Evolutionary conservation across 35 echinoderm and acorn worm species (phyloP).

Genomic region (Heliocidaris tuberculata): DNA sequence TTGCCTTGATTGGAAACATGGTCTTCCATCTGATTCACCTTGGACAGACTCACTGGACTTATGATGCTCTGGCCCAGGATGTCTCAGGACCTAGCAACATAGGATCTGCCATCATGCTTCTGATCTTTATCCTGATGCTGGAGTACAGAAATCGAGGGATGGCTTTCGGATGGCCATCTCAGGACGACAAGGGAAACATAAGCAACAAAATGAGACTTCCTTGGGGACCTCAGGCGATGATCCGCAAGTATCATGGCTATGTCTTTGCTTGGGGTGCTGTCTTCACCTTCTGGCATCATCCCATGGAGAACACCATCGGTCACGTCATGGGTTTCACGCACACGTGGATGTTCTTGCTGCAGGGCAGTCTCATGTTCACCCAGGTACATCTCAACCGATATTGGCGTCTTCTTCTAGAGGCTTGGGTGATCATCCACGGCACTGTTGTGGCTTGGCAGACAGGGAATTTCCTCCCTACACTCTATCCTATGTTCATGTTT

Average conservation of each 20-base stretch:
- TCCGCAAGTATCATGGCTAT: slow-evolving; percentile 91
- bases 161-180: slow-evolving; percentile 85
- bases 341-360: slow-evolving; percentile 87
- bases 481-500: slow-evolving; percentile 91
- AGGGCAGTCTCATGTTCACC: slow-evolving; percentile 93
- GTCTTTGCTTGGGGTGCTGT: slow-evolving; percentile 90
- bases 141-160: slow-evolving; percentile 90
- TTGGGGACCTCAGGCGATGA: slow-evolving; percentile 64
- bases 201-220: slow-evolving; percentile 64
- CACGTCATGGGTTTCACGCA: slow-evolving; percentile 77
- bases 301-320: slow-evolving; percentile 94
- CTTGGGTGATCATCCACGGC: slow-evolving; percentile 83
- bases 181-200: slow-evolving; percentile 48
- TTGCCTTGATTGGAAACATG: slow-evolving; percentile 65
- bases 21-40: slow-evolving; percentile 81
- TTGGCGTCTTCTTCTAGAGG: slow-evolving; percentile 76
- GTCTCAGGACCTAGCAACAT: slow-evolving; percentile 80
- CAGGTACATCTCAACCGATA: slow-evolving; percentile 85
- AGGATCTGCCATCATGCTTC: slow-evolving; percentile 84
- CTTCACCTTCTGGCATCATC: slow-evolving; percentile 97
- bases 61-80: slow-evolving; percentile 84
- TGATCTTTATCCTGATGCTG: slow-evolving; percentile 75
- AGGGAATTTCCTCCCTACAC: slow-evolving; percentile 55
- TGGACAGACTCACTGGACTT: slow-evolving; percentile 76
- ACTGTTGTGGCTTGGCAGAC: slow-evolving; percentile 79